These are phyloP conservation scores for Serranus cabrilla DNA, from an alignment of 2,797 vertebrate species.

Conservation along the genomic window DNA sequence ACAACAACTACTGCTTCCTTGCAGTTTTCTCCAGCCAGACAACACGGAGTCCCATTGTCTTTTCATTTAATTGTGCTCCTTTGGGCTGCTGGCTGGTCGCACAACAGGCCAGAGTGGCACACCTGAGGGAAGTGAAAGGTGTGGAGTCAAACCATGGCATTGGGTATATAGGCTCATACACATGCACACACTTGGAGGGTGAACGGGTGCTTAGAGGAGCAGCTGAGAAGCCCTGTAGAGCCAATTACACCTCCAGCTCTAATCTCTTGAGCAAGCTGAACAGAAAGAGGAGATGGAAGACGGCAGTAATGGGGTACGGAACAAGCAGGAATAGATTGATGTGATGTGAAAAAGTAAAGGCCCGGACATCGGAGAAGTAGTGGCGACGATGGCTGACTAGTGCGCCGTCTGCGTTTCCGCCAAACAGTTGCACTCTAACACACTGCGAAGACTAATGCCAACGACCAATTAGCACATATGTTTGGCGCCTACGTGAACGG, in stretches of 20 bases:
- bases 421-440: too few relatives aligned
- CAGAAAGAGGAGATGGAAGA: slow-evolving; percentile 26
- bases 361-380: too few relatives aligned
- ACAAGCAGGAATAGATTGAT: slow-evolving; percentile 13
- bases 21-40: slow-evolving; percentile 50
- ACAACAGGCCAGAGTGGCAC: slow-evolving; percentile 37
- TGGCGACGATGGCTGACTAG: too few relatives aligned
- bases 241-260: slow-evolving; percentile 75
- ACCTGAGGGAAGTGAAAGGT: slow-evolving; percentile 66
- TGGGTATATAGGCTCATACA: neutral
- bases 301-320: neutral
- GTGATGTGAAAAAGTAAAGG: neutral
- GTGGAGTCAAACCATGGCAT: slow-evolving; percentile 38
- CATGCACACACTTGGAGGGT: slow-evolving; percentile 23
- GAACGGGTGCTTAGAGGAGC: slow-evolving; percentile 47
- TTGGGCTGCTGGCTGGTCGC: slow-evolving; percentile 59
- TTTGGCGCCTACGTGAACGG: too few relatives aligned
- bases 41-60: slow-evolving; percentile 72
- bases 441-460: too few relatives aligned
- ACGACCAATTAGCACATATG: too few relatives aligned
- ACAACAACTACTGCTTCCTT: slow-evolving; percentile 48
- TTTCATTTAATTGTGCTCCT: slow-evolving; percentile 68
- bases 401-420: too few relatives aligned
- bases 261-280: slow-evolving; percentile 62
- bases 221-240: slow-evolving; percentile 66